Evolutionary conservation across 1,140 invertebrate species (phyloP), one percentile per base, ranked within the genome.

Genomic region (Zaprionus tsacasi): DNA sequence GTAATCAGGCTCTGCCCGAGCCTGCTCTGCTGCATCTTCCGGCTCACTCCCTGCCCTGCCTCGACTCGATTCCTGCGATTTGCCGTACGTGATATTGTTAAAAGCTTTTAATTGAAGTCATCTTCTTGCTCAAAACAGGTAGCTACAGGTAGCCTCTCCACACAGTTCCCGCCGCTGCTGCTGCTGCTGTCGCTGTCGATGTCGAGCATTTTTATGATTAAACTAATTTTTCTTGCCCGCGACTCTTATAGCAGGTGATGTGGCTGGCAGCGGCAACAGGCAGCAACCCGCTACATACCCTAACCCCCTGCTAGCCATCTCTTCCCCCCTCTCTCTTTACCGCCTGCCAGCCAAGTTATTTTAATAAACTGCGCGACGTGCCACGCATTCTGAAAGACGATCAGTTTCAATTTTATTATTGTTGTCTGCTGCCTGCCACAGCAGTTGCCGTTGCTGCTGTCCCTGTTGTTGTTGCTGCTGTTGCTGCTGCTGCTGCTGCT

Each of bases 41-140:
- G 2, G 21, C 60, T 43, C n/a, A 21, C 43, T 54, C 27, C 45
- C 17, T 12, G 3, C 17, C 52, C n/a, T 11, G 25, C 2, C 27
- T 36, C 33, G 17, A 30, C 33, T 35, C 61, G 65, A 52, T 38
- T 65, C 65, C 73, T 70, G 65, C 82, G 85, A 86, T 89, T 77
- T 76, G 78, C 72, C 54, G 89, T 89, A 91, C 89, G 89, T 91
- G 89, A 91, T 91, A 91, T 91, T 91, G 89, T 91, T 91, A 91
- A 91, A 91, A 89, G 89, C 85, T 91, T 91, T 91, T 91, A 91
- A 91, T 91, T 91, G 89, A 91, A 91, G 89, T 89, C 82, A 79
- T 82, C 86, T 91, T 75, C 87, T 82, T 86, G 81, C 88, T 88
- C 81, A 91, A 91, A 91, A 91, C 88, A 91, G 88, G 88, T 91